A percentile compares a stretch with the other conserved stretches of the same genome.
Conservation (phyloP, 64 coral and sea anemone species). For the Pocillopora damicornis region DNA sequence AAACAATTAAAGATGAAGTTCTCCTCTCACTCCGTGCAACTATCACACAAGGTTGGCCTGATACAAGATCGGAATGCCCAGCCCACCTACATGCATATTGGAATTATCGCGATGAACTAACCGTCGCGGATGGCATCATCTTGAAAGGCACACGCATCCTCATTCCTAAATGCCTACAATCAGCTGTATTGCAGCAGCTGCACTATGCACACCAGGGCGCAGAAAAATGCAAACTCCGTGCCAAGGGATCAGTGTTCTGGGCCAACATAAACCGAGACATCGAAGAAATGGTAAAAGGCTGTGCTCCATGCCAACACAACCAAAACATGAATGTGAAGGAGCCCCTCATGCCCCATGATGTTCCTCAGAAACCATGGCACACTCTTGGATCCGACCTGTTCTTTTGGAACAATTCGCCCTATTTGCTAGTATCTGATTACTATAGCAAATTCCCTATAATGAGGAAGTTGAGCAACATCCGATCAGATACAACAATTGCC, state of each 20-base stretch:
- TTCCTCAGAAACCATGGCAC: too few relatives aligned
- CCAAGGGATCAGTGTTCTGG: constrained; percentile 62
- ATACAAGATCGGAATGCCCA: constrained; percentile 44
- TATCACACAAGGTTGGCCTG: constrained; percentile 38
- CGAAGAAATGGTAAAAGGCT: too few relatives aligned
- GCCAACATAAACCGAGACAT: constrained; percentile 31
- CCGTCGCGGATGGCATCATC: too few relatives aligned
- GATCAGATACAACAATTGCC: constrained; percentile 16
- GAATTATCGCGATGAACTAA: constrained; percentile 41
- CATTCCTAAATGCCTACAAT: too few relatives aligned
- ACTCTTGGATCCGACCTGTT: not conserved
- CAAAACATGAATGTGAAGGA: constrained; percentile 53
- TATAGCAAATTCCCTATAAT: constrained; percentile 17
- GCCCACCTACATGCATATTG: constrained; percentile 25
- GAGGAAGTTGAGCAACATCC: constrained; percentile 32
- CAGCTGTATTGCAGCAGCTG: constrained; percentile 26
- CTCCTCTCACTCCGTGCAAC: too few relatives aligned
- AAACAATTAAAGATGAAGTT: constrained; percentile 33
- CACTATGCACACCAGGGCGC: constrained; percentile 42
- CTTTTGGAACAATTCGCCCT: constrained; percentile 6
- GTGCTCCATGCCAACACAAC: constrained; percentile 36
- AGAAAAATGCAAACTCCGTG: constrained; percentile 55
- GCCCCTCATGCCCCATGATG: not conserved
- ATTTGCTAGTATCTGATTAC: not conserved
- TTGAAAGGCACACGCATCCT: too few relatives aligned